These are phyloP conservation scores for Plotosus lineatus DNA, from an alignment of 2,113 vertebrate species.

Conservation along the genomic window DNA sequence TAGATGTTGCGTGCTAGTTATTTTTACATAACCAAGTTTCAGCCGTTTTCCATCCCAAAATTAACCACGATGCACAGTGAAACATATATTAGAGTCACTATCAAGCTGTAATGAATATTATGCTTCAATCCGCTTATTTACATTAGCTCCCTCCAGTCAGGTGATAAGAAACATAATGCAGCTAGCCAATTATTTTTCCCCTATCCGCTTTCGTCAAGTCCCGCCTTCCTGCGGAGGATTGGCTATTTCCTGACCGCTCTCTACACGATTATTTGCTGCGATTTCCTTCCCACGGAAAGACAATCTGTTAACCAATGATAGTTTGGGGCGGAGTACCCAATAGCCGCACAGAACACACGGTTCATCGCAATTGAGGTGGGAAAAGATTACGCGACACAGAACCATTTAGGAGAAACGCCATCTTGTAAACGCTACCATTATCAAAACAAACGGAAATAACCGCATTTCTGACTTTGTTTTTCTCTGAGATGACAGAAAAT, in stretches of 20 bases:
- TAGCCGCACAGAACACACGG: not conserved
- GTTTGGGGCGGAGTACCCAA: not conserved
- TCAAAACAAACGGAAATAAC: constrained; percentile 49
- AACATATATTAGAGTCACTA: not conserved
- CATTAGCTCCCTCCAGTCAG: not conserved
- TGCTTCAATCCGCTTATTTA: not conserved
- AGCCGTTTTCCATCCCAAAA: not conserved
- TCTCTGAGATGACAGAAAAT: no score
- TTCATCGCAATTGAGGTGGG: not conserved
- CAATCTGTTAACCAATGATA: not conserved
- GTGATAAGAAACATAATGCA: not conserved
- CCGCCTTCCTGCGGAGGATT: not conserved
- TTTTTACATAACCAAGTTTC: not conserved
- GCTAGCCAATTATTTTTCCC: not conserved
- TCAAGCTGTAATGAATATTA: not conserved
- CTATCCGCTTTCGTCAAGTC: not conserved
- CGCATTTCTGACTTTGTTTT: not conserved
- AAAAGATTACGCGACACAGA: constrained; percentile 2
- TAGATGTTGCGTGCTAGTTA: not conserved
- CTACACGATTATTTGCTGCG: not conserved
- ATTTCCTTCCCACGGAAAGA: no score
- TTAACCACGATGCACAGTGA: not conserved
- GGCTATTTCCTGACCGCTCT: not conserved
- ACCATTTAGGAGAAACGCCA: constrained; percentile 48
- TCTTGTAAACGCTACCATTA: constrained; percentile 53